Evolutionary conservation across 2,113 vertebrate species (phyloP), one percentile per base, ranked within the genome.

Genomic region (Carassius carassius): DNA sequence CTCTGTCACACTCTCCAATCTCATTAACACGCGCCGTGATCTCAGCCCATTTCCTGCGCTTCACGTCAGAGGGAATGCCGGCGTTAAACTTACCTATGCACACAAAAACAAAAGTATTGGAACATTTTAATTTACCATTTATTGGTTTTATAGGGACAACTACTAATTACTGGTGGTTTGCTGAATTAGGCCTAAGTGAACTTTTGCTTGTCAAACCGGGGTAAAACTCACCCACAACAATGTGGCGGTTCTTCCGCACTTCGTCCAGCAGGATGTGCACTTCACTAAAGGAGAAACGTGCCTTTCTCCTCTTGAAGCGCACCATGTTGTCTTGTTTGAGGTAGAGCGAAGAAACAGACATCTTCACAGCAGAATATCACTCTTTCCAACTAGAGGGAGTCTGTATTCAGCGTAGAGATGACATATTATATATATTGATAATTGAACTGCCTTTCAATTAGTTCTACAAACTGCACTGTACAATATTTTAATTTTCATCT

Each of bases 191-290:
- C 29, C 29, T 1, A 6, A 23, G 16, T 16, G 51, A 54, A 17
- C 14, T 47, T 80, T 44, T 65, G 7, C 58, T 41, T 51, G 23
- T 51, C 10, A 47, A 35, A 49, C 25, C 0, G 19, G 54, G 5
- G 63, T 19, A 9, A 67, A 67, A 93, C 94, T 44, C 90, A 94
- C 94, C 94, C 14, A 95, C 93, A 72, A 95, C 89, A 25, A 95
- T 89, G 78, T 89, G 90, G 0, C 93, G 93, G 82, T 95, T 90
- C 87, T 93, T 95, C 78, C 93, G 91, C 84, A 95, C 94, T 93
- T 95, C 94, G 51, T 94, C 94, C 91, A 95, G 84, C 84, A 95
- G 90, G n/a, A 94, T 93, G 90, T 95, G 94, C 67, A 95, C 93
- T 85, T 95, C 94, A 44, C 92, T 93, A 87, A 94, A 94, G 1